These are phyloP conservation scores for Trinectes maculatus DNA, from an alignment of 2,113 vertebrate species.

Conservation along the genomic window DNA sequence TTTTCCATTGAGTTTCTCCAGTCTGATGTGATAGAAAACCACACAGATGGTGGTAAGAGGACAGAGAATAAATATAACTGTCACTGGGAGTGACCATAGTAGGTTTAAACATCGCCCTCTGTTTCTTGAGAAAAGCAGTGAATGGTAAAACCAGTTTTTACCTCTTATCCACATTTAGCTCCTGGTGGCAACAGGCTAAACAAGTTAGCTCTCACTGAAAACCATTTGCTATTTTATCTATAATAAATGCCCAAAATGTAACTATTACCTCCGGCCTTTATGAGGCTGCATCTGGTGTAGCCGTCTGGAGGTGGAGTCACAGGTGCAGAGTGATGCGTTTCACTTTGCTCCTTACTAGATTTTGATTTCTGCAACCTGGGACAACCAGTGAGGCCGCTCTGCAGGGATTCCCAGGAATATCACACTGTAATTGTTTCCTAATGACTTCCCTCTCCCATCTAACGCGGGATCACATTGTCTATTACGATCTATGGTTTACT, in stretches of 20 bases:
- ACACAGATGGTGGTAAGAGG: neutral
- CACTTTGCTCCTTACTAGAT: conserved; percentile 40
- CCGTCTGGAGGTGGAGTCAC: conserved; percentile 43
- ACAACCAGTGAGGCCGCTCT: conserved; percentile 41
- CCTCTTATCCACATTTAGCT: conserved; percentile 14
- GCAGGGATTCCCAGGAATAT: conserved; percentile 49
- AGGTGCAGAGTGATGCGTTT: conserved; percentile 48
- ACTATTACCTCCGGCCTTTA: conserved; percentile 48
- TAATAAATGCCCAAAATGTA: conserved; percentile 58
- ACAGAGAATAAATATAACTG: no score
- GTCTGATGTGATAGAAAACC: conserved; percentile 2
- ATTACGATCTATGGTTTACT: conserved; percentile 42
- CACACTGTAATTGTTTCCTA: conserved; percentile 70
- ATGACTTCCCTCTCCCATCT: conserved; percentile 59
- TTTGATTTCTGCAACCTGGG: conserved; percentile 48
- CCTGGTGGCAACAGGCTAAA: conserved; percentile 21
- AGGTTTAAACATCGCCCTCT: conserved; percentile 1
- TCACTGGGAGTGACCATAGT: no score
- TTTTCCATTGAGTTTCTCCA: conserved; percentile 21
- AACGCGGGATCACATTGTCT: conserved; percentile 62
- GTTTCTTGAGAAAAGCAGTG: conserved; percentile 6
- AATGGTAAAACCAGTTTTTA: conserved; percentile 7
- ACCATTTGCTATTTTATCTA: conserved; percentile 54
- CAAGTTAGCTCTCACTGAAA: conserved; percentile 43
- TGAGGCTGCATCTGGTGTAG: conserved; percentile 55